Evolutionary conservation across 2,113 vertebrate species (phyloP).

Genomic region (Hymenochirus boettgeri): DNA sequence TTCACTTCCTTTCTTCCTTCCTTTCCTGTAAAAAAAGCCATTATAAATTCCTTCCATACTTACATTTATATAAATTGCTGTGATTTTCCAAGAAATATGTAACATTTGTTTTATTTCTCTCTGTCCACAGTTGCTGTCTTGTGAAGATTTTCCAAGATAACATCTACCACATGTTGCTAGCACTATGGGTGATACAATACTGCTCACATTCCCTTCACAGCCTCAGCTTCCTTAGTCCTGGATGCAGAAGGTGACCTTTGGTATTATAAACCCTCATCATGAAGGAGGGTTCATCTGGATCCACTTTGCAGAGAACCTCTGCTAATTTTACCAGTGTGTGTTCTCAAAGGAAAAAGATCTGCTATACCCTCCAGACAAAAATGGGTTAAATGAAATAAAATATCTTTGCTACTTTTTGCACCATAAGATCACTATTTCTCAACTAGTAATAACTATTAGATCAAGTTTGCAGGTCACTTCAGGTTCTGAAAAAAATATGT

Average conservation of each 20-base stretch:
- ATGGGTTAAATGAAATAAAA: slow-evolving; percentile 12
- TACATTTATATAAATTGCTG: neutral
- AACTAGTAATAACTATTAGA: neutral
- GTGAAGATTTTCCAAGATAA: slow-evolving; percentile 4
- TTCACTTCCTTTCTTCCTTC: no score
- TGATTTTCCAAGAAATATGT: neutral
- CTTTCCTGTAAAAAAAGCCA: no score
- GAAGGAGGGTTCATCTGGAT: slow-evolving; percentile 23
- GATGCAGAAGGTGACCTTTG: slow-evolving; percentile 18
- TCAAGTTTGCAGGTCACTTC: neutral
- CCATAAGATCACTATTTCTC: neutral
- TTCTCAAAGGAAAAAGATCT: neutral
- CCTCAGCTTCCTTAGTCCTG: slow-evolving; percentile 8
- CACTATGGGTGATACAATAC: slow-evolving; percentile 13
- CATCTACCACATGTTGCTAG: slow-evolving; percentile 19
- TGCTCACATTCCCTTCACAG: slow-evolving; percentile 14
- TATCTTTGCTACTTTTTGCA: neutral
- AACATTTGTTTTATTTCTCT: neutral
- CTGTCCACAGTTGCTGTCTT: neutral
- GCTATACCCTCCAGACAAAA: neutral
- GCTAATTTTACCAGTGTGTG: slow-evolving; percentile 17
- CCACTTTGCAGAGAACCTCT: slow-evolving; percentile 19
- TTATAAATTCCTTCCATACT: no score
- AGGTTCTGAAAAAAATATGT: neutral
- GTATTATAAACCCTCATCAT: neutral